Evolutionary conservation across 2,113 vertebrate genomes (phyloP), one percentile per base, ranked within the genome.

Genomic region (Leptodactylus fuscus): DNA sequence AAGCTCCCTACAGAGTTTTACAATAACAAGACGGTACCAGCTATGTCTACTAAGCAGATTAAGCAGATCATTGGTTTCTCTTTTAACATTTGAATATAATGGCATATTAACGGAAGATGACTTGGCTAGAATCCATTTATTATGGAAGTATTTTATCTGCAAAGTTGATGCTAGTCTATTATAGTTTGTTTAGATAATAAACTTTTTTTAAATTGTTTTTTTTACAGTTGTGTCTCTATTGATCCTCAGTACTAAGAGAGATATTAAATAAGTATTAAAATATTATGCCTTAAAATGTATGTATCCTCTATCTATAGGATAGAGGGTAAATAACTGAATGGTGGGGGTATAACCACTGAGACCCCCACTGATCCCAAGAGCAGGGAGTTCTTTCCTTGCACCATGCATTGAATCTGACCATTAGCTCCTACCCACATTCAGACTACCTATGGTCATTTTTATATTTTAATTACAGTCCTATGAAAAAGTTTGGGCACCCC

Each of bases 11-110:
- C 83, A 55, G 83, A 51, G 83, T 49, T 62, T 48, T 46, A 58
- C 44, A 79, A 85, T 38, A 79, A 53, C 77, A 69, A 38, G 24
- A 32, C 60, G 10, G 20, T 41, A 70, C 32, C 15, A 55, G 62
- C 75, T 69, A 22, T 73, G 69, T 60, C 46, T 82, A 82, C 81
- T 55, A 79, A 85, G 62, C 74, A 79, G 46, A 85, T 85, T 78
- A 79, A 79, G 67, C 75, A 85, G 75, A 85, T 79, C 83, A 85
- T 85, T 85, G 83, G 60, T 85, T 85, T 78, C 22, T 36, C 75
- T 55, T 16, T 27, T 53, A 53, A 71, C 24, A 75, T 6, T 20
- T 76, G 27, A 29, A 29, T 70, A 85, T 85, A 79, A 79, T 78
- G 74, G 62, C 46, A 49, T 76, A 34, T 76, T 79, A 79, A 85